Percentiles rank a stretch among this genome's conserved stretches.
These are phyloP conservation scores for Phaethon lepturus DNA, from an alignment of 2,113 vertebrate species.

Conservation along the genomic window DNA sequence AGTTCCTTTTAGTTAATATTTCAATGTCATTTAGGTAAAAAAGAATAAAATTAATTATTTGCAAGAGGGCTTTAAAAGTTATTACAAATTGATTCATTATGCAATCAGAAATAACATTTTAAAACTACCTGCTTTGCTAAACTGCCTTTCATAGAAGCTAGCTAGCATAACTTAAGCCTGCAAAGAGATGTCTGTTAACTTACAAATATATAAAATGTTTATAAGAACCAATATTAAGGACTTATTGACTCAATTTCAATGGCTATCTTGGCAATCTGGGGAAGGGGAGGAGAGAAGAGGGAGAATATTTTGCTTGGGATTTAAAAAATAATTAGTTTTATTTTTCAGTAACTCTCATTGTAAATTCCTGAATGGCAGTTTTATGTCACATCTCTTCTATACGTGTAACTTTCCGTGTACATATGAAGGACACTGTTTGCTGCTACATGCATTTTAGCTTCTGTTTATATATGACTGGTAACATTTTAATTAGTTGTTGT, in stretches of 20 bases:
- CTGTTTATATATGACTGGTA: neutral
- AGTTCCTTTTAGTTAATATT: neutral
- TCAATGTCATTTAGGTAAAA: constrained; percentile 9
- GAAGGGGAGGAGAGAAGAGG: accelerated
- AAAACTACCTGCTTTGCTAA: constrained; percentile 17
- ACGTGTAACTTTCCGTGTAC: neutral
- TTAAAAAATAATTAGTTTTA: neutral
- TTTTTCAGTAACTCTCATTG: neutral
- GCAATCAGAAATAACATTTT: constrained; percentile 15
- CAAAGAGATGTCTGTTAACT: neutral
- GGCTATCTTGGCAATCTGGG: neutral
- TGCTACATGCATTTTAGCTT: neutral
- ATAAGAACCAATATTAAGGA: neutral
- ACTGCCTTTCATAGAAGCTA: neutral
- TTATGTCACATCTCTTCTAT: neutral
- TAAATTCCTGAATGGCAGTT: neutral
- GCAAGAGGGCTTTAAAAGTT: constrained; percentile 7
- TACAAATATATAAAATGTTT: neutral
- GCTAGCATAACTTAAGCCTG: neutral
- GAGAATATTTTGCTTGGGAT: neutral
- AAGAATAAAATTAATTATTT: constrained; percentile 22
- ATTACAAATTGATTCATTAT: neutral
- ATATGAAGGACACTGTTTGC: neutral
- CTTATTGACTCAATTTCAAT: neutral
- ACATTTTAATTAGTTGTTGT: neutral